Evolutionary conservation across 2,113 vertebrate species (phyloP).

Genomic region (Salvator merianae): DNA sequence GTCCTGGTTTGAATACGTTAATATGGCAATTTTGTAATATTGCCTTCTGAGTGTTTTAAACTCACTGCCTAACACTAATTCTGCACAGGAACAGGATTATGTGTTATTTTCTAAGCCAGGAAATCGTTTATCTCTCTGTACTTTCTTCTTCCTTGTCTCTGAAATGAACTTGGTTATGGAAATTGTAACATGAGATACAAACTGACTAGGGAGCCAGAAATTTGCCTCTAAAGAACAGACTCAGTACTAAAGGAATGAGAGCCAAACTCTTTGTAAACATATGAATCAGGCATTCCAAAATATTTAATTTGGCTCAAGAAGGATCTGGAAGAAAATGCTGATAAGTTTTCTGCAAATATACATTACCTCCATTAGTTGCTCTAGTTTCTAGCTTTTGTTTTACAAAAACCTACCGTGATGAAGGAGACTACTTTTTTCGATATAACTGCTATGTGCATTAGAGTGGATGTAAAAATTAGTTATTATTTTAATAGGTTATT

Average conservation of each 20-base stretch:
- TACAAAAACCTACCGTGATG: neutral
- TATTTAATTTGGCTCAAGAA: slow-evolving; percentile 1
- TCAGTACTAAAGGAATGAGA: neutral
- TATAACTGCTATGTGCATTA: neutral
- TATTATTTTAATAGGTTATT: neutral
- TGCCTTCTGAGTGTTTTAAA: neutral
- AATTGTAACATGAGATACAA: slow-evolving; percentile 9
- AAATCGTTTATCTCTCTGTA: neutral
- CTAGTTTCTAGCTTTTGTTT: neutral
- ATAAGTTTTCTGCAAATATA: neutral
- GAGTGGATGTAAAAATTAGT: neutral
- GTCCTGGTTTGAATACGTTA: no score
- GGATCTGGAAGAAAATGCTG: neutral
- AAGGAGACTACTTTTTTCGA: neutral
- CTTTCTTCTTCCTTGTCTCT: neutral
- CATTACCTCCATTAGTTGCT: neutral
- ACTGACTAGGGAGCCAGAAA: neutral
- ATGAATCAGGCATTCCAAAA: neutral
- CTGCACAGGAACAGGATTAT: neutral
- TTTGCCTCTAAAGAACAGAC: slow-evolving; percentile 6
- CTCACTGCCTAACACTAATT: neutral
- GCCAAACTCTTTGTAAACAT: slow-evolving; percentile 19
- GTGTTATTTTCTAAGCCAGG: neutral
- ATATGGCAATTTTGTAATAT: no score
- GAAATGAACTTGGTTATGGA: neutral